Evolutionary conservation across 2,113 vertebrate genomes (phyloP).

Genomic region (Eulemur macaco): DNA sequence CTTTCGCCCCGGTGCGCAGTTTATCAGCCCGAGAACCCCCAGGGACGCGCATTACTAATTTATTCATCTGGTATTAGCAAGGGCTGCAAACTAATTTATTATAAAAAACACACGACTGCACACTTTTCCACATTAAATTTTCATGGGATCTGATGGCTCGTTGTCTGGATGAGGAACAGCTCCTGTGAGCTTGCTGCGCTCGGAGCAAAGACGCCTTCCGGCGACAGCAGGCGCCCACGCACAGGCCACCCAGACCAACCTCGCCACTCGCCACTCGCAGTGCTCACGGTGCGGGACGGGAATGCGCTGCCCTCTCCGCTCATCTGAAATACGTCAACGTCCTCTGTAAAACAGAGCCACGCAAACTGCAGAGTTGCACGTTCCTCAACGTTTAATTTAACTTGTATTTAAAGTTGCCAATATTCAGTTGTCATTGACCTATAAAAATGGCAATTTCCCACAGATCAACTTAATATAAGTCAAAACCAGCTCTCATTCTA

Average conservation of each 20-base stretch:
- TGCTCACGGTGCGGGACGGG: accelerated
- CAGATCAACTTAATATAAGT: not conserved
- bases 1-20: accelerated
- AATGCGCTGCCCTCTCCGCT: accelerated
- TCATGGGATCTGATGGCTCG: not conserved
- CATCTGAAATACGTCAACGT: accelerated
- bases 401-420: not conserved
- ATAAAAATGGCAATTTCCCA: not conserved
- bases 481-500: too few species aligned
- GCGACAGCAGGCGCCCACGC: not conserved
- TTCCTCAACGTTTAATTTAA: not conserved
- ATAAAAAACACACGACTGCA: not conserved
- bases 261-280: not conserved
- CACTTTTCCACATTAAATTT: not conserved
- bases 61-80: not conserved
- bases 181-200: accelerated
- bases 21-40: not conserved
- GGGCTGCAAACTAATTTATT: not conserved
- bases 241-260: not conserved
- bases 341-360: not conserved
- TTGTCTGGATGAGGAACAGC: not conserved
- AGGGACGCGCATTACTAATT: not conserved
- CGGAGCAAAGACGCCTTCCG: not conserved
- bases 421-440: accelerated
- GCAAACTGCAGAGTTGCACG: accelerated